Base-by-base conservation (phyloP, 2,888 invertebrate genomes). In the Cryptops parisi region DNA sequence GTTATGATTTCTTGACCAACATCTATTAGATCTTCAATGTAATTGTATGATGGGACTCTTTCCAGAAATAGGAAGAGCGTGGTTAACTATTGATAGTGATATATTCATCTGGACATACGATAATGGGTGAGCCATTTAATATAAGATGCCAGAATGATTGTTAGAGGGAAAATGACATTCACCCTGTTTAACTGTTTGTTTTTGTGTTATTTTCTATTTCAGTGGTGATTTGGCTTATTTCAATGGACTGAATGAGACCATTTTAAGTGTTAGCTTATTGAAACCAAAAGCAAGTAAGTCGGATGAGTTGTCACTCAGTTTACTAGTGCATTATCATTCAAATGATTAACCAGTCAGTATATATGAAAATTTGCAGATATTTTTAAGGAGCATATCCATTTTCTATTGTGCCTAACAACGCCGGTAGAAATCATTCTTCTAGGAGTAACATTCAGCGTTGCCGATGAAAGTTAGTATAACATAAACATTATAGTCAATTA, bases 91-190 rank as follows among this genome's bases (percentile, higher is more conserved):
- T 61, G 98, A 98, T 67, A 93, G 90, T 63, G 93, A 96, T 72
- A 85, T 98, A 61, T 98, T 93, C 73, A 80, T 96, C 38, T 98
- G 98, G 98, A 87, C 91, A 24, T 97, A 91, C 72, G 91, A 94
- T 70, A 84, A 90, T 70, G 87, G 80, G 76, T 77, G 64, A 64
- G 66, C 61, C 52, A 33, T n/a, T 53, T 9, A 19, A 15, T n/a
- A 33, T 48, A 15, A 48, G 17, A 6, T 33, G 17, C 4, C n/a
- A 48, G 6, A 33, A 12, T 45, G 17, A 3, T 45, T 19, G 23
- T 17, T 21, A 9, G n/a, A 3, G 5, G n/a, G n/a, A n/a, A n/a
- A n/a, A n/a, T n/a, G n/a, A n/a, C n/a, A n/a, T n/a, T n/a, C n/a
- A n/a, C n/a, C n/a, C n/a, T n/a, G n/a, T n/a, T n/a, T n/a, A n/a